These are phyloP conservation scores for Zeugodacus cucurbitae DNA, from an alignment of 1,140 invertebrate genomes.

Conservation along the genomic window DNA sequence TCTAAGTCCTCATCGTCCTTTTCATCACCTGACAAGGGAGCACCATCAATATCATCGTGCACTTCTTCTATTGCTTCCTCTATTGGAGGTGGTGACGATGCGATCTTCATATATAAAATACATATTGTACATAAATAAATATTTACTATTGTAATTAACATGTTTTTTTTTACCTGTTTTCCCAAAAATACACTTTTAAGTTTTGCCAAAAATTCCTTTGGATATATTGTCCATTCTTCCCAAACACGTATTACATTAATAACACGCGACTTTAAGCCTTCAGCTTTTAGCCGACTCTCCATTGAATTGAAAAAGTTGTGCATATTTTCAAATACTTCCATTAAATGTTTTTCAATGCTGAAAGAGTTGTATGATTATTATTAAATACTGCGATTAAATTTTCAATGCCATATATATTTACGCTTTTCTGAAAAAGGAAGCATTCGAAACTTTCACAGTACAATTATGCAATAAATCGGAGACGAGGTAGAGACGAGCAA, in stretches of 20 bases:
- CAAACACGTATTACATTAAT: conserved; percentile 94
- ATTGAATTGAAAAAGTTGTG: conserved; percentile 82
- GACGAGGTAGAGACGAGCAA: conserved; percentile 93
- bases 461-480: conserved; percentile 98
- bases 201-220: conserved; percentile 90
- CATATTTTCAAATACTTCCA: conserved; percentile 88
- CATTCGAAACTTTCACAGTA: conserved; percentile 95
- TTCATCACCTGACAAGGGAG: conserved; percentile 72
- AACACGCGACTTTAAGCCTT: conserved; percentile 96
- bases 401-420: conserved; percentile 66
- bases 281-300: conserved; percentile 91
- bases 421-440: conserved; percentile 94
- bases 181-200: conserved; percentile 94
- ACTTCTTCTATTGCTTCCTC: conserved; percentile 54
- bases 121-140: neutral
- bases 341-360: conserved; percentile 88
- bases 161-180: conserved; percentile 50
- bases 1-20: conserved; percentile 81
- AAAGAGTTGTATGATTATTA: conserved; percentile 41
- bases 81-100: conserved; percentile 47
- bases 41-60: conserved; percentile 74
- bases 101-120: neutral
- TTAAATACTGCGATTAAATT: neutral
- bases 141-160: neutral
- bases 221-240: conserved; percentile 98